A percentile compares a stretch with the other conserved stretches of the same genome.
Evolutionary conservation across 1,140 invertebrate species (phyloP).

Genomic region (Hypsibius dujardini): DNA sequence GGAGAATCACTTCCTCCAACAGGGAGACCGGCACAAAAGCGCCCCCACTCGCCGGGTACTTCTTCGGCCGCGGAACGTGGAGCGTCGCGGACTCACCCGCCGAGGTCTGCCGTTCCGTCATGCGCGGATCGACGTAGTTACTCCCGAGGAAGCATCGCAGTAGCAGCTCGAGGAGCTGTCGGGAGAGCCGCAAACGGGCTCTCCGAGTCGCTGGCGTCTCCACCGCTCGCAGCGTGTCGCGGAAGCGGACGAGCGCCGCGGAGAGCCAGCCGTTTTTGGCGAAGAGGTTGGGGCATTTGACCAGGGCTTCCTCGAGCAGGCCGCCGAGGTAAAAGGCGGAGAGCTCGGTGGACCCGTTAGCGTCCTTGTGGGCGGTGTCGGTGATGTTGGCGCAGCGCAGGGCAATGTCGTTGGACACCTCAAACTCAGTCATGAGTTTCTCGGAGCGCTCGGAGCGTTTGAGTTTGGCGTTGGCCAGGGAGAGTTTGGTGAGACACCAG

Average conservation of each 20-base stretch:
- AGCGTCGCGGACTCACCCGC: background rate
- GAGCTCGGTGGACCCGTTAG: background rate
- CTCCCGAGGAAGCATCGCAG: background rate
- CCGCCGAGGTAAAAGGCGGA: background rate
- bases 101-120: background rate
- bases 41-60: background rate
- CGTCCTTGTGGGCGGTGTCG: background rate
- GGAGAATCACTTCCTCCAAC: constrained; percentile 1
- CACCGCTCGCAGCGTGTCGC: constrained; percentile 2
- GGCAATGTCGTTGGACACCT: background rate
- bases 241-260: background rate
- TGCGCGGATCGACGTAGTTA: background rate
- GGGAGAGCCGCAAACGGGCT: background rate
- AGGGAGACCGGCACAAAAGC: background rate
- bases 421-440: background rate
- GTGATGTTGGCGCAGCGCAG: background rate
- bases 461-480: background rate
- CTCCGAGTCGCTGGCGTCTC: background rate
- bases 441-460: background rate
- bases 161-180: background rate
- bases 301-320: background rate
- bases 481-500: background rate
- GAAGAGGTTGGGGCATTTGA: background rate
- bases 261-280: background rate
- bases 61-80: background rate